Base-by-base conservation (phyloP, 1,140 invertebrate genomes). In the Lepidurus apus region DNA sequence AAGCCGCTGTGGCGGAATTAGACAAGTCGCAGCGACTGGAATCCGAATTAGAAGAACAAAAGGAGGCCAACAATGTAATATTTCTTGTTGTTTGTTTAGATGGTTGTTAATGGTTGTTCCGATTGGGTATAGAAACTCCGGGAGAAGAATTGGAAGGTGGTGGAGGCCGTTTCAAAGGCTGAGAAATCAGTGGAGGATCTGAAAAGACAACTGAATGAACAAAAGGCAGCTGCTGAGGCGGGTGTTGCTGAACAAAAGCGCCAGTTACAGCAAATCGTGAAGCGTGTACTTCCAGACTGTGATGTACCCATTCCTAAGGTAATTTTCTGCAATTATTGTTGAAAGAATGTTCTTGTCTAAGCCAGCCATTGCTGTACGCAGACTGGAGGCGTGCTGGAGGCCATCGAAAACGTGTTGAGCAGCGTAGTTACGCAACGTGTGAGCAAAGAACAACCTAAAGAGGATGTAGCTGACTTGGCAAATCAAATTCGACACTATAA, bases 121-220 rank as follows among this genome's bases (percentile, higher is more conserved):
- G 13, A 21, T 65, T 65, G 6, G 53, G 17, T 47, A 65, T 0
- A 65, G 53, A 65, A 93, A 83, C 90, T 94, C 85, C 89, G 92
- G 87, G 89, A 88, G 88, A 93, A 92, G 89, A 93, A 93, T 87
- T 93, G 91, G 91, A 93, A 93, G 90, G 90, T 92, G 86, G 91
- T 93, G 91, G 92, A 93, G 87, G 92, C 92, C 85, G 90, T 93
- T 87, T 89, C 91, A 86, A 89, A 88, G 80, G 89, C 91, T 81
- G 91, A 93, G 85, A 87, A 88, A 79, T 84, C 85, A 78, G 85
- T 87, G 83, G 81, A 86, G 81, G 81, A 80, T 42, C 82, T 81
- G 26, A 65, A 74, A 65, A 78, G 75, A 34, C 53, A 65, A 17
- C 10, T 65, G 3, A 13, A 65, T n/a, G 53, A 65, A 65, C 53